Conservation (phyloP, 2,888 invertebrate genomes). For the Petrolisthes manimaculis region DNA sequence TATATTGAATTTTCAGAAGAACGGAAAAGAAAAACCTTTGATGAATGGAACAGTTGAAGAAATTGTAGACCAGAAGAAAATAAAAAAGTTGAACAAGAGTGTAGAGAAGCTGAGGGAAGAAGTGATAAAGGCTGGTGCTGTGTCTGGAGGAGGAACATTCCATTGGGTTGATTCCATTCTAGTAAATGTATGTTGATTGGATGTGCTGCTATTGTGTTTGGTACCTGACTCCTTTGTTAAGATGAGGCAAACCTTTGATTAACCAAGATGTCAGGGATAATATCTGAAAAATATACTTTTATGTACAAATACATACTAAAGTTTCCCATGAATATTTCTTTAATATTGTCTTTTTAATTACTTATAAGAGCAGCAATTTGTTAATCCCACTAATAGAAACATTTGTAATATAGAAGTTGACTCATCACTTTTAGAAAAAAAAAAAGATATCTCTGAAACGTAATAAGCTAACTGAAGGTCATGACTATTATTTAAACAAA, state of each 20-base stretch:
- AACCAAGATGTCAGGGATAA: neutral
- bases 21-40: neutral
- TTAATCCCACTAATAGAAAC: too few relatives aligned
- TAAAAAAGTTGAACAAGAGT: neutral
- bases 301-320: neutral
- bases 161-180: constrained; percentile 93
- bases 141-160: constrained; percentile 78
- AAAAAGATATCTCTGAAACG: too few relatives aligned
- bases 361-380: neutral
- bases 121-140: constrained; percentile 66
- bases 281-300: neutral
- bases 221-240: constrained; percentile 4
- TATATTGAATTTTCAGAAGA: neutral
- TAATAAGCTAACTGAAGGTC: too few relatives aligned
- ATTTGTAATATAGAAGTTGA: too few relatives aligned
- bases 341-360: neutral
- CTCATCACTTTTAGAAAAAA: too few relatives aligned
- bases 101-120: constrained; percentile 66
- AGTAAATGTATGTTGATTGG: constrained; percentile 76
- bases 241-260: neutral
- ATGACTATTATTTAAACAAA: too few relatives aligned
- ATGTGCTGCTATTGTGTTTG: neutral
- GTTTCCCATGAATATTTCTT: neutral
- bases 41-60: neutral
- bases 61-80: neutral